Evolutionary conservation across 2,888 invertebrate genomes (phyloP).

Genomic region (Ornithoptera alexandrae): DNA sequence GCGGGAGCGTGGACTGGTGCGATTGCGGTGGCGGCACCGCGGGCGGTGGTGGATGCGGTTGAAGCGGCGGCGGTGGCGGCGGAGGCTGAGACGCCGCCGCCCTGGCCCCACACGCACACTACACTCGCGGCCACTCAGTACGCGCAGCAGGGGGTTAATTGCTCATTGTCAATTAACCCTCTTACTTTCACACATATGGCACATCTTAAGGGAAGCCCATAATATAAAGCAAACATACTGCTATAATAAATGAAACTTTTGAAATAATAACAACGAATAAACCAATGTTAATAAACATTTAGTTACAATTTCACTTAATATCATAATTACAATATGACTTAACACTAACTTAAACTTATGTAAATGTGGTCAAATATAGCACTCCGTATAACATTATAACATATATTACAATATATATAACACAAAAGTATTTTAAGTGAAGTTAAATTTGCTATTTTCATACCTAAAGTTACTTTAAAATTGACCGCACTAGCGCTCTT

Average conservation of each 20-base stretch:
- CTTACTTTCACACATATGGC: conserved; percentile 33
- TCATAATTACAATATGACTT: not conserved
- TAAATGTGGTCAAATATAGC: conserved; percentile 23
- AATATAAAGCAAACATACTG: too few relatives aligned
- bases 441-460: too few relatives aligned
- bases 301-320: not conserved
- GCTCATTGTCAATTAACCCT: conserved; percentile 55
- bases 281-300: not conserved
- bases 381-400: not conserved
- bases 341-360: not conserved
- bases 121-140: conserved; percentile 48
- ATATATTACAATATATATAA: too few relatives aligned
- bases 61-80: conserved; percentile 31
- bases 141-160: conserved; percentile 43
- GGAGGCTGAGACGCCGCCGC: conserved; percentile 39
- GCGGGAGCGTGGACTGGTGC: conserved; percentile 34
- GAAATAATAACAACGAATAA: not conserved
- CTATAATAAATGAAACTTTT: not conserved
- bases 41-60: conserved; percentile 30
- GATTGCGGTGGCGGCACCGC: conserved; percentile 6
- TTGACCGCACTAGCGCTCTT: too few relatives aligned
- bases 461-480: too few relatives aligned
- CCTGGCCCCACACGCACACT: conserved; percentile 58
- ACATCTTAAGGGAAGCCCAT: not conserved
- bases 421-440: too few relatives aligned